Evolutionary conservation across 1,140 invertebrate genomes (phyloP).

Genomic region (Littorina saxatilis): DNA sequence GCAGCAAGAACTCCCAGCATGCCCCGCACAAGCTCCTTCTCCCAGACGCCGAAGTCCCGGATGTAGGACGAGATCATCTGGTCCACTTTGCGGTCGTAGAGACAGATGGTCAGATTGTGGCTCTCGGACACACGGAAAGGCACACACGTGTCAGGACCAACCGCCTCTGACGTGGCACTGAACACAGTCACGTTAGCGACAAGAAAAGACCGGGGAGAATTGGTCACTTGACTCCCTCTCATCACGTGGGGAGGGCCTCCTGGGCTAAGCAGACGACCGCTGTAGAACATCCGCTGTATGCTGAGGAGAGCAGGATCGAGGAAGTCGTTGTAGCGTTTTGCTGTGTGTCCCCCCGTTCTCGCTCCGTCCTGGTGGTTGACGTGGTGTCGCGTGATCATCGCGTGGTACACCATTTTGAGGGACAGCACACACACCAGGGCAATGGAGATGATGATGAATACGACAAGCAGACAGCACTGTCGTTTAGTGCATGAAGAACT

Average conservation of each 20-base stretch:
- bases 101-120: conserved; percentile 51
- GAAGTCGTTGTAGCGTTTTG: conserved; percentile 1
- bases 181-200: background rate
- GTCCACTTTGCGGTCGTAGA: conserved; percentile 51
- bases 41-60: conserved; percentile 50
- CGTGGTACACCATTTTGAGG: background rate
- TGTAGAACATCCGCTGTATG: conserved; percentile 29
- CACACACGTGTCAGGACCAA: conserved; percentile 37
- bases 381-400: background rate
- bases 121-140: conserved; percentile 41
- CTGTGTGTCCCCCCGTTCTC: background rate
- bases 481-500: background rate
- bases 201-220: too few relatives aligned
- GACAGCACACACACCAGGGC: background rate
- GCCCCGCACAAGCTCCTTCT: conserved; percentile 48
- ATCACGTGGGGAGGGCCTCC: too few relatives aligned
- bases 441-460: background rate
- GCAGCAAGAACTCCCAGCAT: conserved; percentile 40
- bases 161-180: background rate
- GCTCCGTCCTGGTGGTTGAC: background rate
- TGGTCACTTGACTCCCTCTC: background rate
- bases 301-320: conserved; percentile 11
- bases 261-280: background rate
- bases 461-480: background rate
- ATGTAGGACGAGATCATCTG: conserved; percentile 54